Percentiles rank a stretch among this genome's conserved stretches.
Conservation (phyloP, 2,797 vertebrate species). For the Morus bassanus region DNA sequence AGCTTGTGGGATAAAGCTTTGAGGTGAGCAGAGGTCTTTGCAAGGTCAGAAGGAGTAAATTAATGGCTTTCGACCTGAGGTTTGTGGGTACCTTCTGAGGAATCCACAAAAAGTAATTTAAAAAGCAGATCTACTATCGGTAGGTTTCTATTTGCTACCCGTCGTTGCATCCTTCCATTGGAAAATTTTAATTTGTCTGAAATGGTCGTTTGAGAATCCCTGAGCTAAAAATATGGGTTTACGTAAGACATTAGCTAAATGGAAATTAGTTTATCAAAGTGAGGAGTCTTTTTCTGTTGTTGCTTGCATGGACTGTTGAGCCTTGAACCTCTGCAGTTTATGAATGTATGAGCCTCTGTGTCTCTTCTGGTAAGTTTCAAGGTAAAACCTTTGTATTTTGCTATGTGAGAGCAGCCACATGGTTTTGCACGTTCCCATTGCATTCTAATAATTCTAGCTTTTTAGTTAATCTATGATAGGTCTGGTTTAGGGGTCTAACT, state of each 20-base stretch:
- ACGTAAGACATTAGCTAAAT: background rate
- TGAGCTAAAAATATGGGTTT: background rate
- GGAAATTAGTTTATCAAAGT: background rate
- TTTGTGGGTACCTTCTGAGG: background rate
- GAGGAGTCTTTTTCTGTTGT: background rate
- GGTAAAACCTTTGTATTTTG: background rate
- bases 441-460: background rate
- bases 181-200: background rate
- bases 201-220: background rate
- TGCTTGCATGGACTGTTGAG: background rate
- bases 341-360: background rate
- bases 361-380: background rate
- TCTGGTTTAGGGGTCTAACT: background rate
- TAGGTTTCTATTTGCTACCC: background rate
- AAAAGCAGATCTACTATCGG: background rate
- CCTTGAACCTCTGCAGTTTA: background rate
- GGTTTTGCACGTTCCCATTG: background rate
- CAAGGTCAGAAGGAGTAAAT: constrained; percentile 38
- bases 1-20: background rate
- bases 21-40: background rate
- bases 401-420: accelerated
- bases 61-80: background rate
- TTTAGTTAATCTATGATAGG: background rate
- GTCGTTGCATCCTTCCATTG: background rate
- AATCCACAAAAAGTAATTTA: constrained; percentile 20